phyloP scores from a whole-genome alignment of 1,140 invertebrate species.

The Anoplophora glabripennis region DNA sequence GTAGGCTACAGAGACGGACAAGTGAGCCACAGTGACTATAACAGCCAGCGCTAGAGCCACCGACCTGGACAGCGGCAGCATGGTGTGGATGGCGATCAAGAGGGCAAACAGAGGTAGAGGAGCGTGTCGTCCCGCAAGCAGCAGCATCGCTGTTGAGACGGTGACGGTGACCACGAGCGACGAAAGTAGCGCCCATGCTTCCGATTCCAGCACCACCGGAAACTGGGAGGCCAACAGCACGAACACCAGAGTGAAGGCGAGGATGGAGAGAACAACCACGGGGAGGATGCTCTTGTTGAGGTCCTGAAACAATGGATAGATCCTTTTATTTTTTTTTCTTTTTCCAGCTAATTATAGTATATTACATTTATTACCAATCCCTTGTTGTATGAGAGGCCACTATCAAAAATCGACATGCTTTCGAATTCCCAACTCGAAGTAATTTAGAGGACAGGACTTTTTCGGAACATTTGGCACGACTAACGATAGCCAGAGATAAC shows the following conservation, averaged over 20 bases:
- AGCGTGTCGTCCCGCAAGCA: constrained; percentile 56
- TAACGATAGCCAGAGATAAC: too few relatives aligned
- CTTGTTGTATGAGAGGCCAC: too few relatives aligned
- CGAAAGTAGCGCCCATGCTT: constrained; percentile 53
- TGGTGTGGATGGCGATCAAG: constrained; percentile 66
- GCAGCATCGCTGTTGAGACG: constrained; percentile 51
- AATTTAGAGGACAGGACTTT: too few relatives aligned
- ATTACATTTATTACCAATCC: too few relatives aligned
- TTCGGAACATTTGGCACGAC: too few relatives aligned
- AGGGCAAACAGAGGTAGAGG: constrained; percentile 64
- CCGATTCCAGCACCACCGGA: constrained; percentile 54
- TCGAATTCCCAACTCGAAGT: too few relatives aligned
- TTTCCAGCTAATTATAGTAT: too few relatives aligned
- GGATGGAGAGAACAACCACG: constrained; percentile 50
- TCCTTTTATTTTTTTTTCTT: too few relatives aligned
- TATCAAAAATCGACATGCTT: too few relatives aligned
- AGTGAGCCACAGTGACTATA: constrained; percentile 58
- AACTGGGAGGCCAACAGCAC: constrained; percentile 54
- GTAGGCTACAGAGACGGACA: constrained; percentile 53
- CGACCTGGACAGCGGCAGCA: constrained; percentile 65
- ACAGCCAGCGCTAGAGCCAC: constrained; percentile 60
- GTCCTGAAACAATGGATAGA: constrained; percentile 53
- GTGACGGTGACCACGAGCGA: constrained; percentile 53
- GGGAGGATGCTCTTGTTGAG: constrained; percentile 49
- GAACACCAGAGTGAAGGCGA: constrained; percentile 50